Evolutionary conservation across 2,113 vertebrate genomes (phyloP).

Genomic region (Dendrocopos noguchii): DNA sequence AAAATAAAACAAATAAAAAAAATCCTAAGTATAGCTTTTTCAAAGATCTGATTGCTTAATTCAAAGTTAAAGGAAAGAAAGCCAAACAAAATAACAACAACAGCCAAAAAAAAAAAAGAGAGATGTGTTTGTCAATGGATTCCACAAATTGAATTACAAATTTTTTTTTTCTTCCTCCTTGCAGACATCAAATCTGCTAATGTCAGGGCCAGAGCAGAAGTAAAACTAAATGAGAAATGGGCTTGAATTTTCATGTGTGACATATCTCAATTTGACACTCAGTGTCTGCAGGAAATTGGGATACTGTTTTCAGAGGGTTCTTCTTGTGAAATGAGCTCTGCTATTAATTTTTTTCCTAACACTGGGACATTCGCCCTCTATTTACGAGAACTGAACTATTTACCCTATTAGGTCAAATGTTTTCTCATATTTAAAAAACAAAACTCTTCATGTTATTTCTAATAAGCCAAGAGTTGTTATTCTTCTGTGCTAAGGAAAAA

Average conservation of each 20-base stretch:
- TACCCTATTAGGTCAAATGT: not conserved
- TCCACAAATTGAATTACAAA: slow-evolving; percentile 60
- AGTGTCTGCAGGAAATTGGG: not conserved
- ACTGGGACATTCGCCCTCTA: not conserved
- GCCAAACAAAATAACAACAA: not conserved
- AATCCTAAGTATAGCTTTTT: slow-evolving; percentile 79
- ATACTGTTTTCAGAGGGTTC: slow-evolving; percentile 12
- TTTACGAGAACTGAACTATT: slow-evolving; percentile 13
- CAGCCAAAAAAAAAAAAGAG: not conserved
- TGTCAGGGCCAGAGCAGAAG: slow-evolving; percentile 30
- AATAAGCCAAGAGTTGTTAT: not conserved
- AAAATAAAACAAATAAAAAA: slow-evolving; percentile 77
- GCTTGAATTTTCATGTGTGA: not conserved
- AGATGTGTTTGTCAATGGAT: slow-evolving; percentile 54
- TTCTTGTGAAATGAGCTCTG: slow-evolving; percentile 5
- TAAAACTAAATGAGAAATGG: not conserved
- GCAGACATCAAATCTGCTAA: slow-evolving; percentile 32
- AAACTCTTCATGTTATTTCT: slow-evolving; percentile 2
- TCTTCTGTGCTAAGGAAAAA: not conserved
- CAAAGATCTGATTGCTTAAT: slow-evolving; percentile 72
- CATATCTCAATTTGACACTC: slow-evolving; percentile 48
- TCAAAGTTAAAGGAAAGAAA: not conserved
- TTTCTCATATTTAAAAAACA: not conserved
- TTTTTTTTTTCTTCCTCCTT: not conserved
- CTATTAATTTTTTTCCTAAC: slow-evolving; percentile 17